Evolutionary conservation across 2,797 vertebrate genomes (phyloP).

Genomic region (Okamejei kenojei): DNA sequence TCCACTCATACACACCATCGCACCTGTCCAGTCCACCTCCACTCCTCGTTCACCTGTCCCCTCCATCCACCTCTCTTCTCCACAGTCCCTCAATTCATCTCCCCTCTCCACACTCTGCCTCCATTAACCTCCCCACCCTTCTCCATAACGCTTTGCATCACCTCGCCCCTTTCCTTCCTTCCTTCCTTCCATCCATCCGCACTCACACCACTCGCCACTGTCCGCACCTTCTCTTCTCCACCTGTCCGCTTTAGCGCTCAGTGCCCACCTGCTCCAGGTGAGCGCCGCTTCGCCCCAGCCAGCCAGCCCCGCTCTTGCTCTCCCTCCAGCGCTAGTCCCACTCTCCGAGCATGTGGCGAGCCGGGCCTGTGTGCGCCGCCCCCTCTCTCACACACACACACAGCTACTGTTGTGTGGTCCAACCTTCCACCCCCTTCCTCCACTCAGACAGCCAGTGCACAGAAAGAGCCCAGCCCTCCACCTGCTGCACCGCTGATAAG

Average conservation of each 20-base stretch:
- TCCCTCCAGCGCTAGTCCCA: too few relatives aligned
- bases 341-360: too few relatives aligned
- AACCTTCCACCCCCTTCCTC: background rate
- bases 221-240: too few relatives aligned
- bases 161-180: too few relatives aligned
- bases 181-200: too few relatives aligned
- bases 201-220: too few relatives aligned
- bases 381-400: background rate
- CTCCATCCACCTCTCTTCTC: background rate
- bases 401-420: conserved; percentile 1
- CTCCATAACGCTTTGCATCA: too few relatives aligned
- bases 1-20: background rate
- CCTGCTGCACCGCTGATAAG: background rate
- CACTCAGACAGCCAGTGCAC: background rate
- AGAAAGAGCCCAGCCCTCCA: background rate
- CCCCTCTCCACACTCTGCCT: too few relatives aligned
- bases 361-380: background rate
- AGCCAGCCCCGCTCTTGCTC: background rate
- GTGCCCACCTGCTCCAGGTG: background rate
- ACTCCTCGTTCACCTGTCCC: background rate
- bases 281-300: background rate
- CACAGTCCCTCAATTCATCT: background rate
- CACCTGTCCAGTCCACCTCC: background rate
- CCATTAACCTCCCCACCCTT: too few relatives aligned
- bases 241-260: too few relatives aligned